Percentiles rank a stretch among this genome's conserved stretches.
These are phyloP conservation scores for Andrena flavipes DNA, from an alignment of 2,888 invertebrate genomes.

Conservation along the genomic window DNA sequence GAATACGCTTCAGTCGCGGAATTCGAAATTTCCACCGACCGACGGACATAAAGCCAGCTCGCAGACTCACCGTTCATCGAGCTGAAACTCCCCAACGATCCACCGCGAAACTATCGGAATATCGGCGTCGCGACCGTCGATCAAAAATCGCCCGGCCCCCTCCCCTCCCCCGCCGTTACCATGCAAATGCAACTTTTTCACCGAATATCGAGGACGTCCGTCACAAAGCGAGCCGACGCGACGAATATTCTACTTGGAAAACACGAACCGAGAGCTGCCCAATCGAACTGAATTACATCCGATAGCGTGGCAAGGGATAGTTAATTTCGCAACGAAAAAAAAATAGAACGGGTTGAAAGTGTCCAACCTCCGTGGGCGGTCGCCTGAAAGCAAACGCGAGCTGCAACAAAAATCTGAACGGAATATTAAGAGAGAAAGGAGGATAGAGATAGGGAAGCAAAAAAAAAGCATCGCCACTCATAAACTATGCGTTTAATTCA, in stretches of 20 bases:
- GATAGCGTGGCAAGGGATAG: not conserved
- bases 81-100: not conserved
- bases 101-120: not conserved
- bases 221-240: not conserved
- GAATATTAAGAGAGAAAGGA: not conserved
- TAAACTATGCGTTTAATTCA: not conserved
- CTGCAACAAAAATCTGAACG: conserved; percentile 28
- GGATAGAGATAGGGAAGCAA: too few relatives aligned
- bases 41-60: not conserved
- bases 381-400: conserved; percentile 26
- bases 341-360: not conserved
- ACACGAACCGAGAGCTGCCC: too few relatives aligned
- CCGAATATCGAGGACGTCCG: not conserved
- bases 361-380: not conserved
- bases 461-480: not conserved
- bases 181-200: not conserved
- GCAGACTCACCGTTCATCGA: not conserved
- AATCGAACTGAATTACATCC: not conserved
- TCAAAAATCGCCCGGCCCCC: not conserved
- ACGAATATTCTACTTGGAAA: not conserved
- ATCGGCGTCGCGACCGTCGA: not conserved
- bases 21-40: not conserved
- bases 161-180: too few relatives aligned
- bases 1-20: not conserved
- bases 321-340: not conserved